A percentile compares a stretch with the other conserved stretches of the same genome.
phyloP scores from a whole-genome alignment of 53 echinoderm and acorn worm genomes.

The Holothuria leucospilota region DNA sequence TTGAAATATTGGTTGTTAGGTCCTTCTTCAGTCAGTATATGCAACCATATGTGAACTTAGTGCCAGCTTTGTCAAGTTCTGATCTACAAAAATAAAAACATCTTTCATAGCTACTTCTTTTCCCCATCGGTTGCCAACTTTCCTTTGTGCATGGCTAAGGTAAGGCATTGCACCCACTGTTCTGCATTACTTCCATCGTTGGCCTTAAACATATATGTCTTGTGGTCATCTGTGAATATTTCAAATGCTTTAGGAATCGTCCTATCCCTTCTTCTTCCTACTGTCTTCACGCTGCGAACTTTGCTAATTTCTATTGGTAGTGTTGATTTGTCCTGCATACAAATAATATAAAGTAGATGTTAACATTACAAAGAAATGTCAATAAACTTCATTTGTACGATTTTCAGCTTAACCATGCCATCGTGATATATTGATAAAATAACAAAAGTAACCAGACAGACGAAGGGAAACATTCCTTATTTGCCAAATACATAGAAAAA shows the following conservation, averaged over 20 bases:
- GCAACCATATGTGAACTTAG: too few relatives aligned
- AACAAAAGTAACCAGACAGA: too few relatives aligned
- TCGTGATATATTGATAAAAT: too few relatives aligned
- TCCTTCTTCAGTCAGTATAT: too few relatives aligned
- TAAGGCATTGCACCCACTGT: constrained; percentile 98
- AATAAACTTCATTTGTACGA: neutral
- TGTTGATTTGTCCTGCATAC: constrained; percentile 62
- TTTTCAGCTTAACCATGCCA: too few relatives aligned
- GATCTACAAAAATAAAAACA: too few relatives aligned
- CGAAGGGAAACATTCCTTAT: too few relatives aligned
- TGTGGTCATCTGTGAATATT: constrained; percentile 95
- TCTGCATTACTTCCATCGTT: constrained; percentile 94
- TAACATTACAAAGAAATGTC: neutral
- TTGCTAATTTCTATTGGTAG: constrained; percentile 92
- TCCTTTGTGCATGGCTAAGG: constrained; percentile 88
- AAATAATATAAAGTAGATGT: neutral
- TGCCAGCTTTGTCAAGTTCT: too few relatives aligned
- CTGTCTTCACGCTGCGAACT: constrained; percentile 93
- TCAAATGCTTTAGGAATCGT: constrained; percentile 97
- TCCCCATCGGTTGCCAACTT: neutral
- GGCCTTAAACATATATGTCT: constrained; percentile 96
- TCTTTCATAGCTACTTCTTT: too few relatives aligned
- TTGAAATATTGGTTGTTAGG: too few relatives aligned
- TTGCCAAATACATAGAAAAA: too few relatives aligned
- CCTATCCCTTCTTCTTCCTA: constrained; percentile 82